Evolutionary conservation across 2,797 vertebrate species (phyloP).

Genomic region (Sus cebifrons): DNA sequence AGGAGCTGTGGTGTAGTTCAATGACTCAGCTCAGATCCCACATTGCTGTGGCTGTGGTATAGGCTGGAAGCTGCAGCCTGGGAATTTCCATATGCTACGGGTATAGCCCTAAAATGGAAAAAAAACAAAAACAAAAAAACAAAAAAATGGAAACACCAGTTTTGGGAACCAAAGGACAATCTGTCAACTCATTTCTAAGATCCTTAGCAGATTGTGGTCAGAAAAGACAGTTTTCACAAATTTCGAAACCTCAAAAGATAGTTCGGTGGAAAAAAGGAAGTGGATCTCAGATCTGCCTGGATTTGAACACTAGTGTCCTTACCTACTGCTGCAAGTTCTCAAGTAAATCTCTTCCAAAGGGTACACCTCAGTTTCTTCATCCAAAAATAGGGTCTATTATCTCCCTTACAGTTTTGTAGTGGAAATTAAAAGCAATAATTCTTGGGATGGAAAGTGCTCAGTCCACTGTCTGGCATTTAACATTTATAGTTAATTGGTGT

Average conservation of each 20-base stretch:
- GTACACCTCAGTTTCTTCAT: not conserved
- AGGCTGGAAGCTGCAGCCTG: no score
- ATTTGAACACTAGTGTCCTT: not conserved
- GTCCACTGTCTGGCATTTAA: not conserved
- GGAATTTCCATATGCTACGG: no score
- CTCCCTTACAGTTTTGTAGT: not conserved
- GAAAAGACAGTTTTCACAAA: not conserved
- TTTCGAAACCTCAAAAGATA: constrained; percentile 42
- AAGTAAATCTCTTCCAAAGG: not conserved
- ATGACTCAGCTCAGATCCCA: no score
- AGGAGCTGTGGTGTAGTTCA: no score
- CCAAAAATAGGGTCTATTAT: not conserved
- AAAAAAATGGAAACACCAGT: constrained; percentile 36
- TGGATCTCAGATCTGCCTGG: not conserved
- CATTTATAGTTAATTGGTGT: not conserved
- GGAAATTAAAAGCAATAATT: not conserved
- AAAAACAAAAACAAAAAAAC: no score
- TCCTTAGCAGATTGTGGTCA: not conserved
- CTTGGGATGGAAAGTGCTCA: not conserved
- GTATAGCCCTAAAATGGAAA: no score
- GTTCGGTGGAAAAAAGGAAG: not conserved
- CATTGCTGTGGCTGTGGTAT: no score
- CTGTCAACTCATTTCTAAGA: constrained; percentile 25
- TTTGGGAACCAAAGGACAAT: constrained; percentile 25
- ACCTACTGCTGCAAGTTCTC: not conserved